Evolutionary conservation across 2,888 invertebrate species (phyloP).

Genomic region (Melanophora roralis): DNA sequence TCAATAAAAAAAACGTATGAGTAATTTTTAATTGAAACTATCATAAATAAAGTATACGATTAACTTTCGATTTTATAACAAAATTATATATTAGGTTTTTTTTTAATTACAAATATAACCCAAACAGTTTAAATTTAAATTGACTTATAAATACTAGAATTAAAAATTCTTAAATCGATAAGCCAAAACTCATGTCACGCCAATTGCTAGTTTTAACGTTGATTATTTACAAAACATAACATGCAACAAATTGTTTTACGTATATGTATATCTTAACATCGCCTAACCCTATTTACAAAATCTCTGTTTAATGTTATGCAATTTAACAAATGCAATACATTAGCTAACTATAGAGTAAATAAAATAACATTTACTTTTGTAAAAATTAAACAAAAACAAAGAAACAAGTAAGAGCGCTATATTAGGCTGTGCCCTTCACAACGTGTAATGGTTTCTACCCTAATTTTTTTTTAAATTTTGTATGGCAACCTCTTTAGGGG

Average conservation of each 20-base stretch:
- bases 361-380: background rate
- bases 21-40: no score
- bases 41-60: no score
- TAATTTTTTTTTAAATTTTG: no score
- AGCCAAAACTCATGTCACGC: background rate
- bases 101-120: background rate
- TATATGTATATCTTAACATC: slow-evolving; percentile 19
- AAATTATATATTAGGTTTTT: no score
- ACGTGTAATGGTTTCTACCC: no score
- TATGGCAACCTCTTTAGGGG: no score
- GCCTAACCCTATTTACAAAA: background rate
- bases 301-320: background rate
- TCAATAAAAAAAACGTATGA: background rate
- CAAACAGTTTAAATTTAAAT: background rate
- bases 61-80: no score
- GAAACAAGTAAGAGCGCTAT: no score
- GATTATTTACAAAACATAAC: background rate
- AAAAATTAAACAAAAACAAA: background rate
- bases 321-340: slow-evolving; percentile 20
- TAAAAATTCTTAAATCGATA: background rate
- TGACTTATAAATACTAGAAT: background rate
- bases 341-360: background rate
- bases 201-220: background rate
- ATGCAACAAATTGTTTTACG: slow-evolving; percentile 52
- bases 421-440: no score